Conservation (phyloP, 2,888 invertebrate genomes). For the Eupithecia dodoneata region DNA sequence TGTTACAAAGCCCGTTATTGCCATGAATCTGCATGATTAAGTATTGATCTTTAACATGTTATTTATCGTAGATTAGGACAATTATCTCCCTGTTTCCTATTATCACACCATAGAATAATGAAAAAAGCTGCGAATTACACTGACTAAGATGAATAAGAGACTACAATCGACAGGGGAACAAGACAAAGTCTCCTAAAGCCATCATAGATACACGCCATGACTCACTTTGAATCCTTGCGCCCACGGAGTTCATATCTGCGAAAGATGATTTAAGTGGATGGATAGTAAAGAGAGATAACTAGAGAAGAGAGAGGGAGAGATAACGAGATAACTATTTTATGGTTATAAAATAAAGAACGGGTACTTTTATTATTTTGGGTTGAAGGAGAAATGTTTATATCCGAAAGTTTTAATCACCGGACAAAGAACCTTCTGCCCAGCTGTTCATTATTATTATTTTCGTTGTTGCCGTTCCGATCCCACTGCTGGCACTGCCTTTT, state of each 20-base stretch:
- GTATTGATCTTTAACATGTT: background rate
- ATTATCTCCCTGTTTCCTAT: background rate
- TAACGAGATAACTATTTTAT: background rate
- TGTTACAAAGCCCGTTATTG: background rate
- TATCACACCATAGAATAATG: background rate
- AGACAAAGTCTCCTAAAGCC: background rate
- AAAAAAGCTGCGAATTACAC: background rate
- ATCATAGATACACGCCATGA: background rate
- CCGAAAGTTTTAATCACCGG: background rate
- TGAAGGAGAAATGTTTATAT: background rate
- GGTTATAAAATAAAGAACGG: background rate
- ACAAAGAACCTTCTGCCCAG: background rate
- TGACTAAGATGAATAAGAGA: background rate
- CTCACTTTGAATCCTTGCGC: background rate
- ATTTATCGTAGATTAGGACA: background rate
- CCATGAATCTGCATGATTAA: background rate
- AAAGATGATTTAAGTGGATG: slow-evolving; percentile 1
- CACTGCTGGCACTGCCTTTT: background rate
- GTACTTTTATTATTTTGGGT: too few relatives aligned
- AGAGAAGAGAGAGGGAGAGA: background rate
- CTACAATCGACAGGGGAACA: background rate
- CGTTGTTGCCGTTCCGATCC: background rate
- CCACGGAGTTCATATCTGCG: background rate
- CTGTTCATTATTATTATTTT: background rate
- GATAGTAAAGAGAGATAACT: background rate